phyloP scores from a whole-genome alignment of 2,888 invertebrate species.

The Fabriciana adippe region DNA sequence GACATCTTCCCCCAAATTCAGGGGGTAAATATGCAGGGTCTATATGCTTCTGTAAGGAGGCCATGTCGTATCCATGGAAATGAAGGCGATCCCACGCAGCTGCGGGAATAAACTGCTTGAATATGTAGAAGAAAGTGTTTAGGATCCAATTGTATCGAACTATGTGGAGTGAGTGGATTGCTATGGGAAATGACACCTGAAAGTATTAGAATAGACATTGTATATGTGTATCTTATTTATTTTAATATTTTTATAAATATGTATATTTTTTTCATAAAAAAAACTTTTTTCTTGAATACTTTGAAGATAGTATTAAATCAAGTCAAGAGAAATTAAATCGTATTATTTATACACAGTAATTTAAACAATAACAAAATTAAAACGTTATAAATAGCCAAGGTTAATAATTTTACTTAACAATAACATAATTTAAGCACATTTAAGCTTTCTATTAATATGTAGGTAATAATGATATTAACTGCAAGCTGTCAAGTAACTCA shows the following conservation, averaged over 20 bases:
- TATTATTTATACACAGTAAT: too few relatives aligned
- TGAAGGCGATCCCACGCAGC: slow-evolving; percentile 81
- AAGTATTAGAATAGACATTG: slow-evolving; percentile 41
- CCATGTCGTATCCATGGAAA: slow-evolving; percentile 69
- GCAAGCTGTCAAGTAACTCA: too few relatives aligned
- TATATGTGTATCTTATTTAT: neutral
- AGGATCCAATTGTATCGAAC: slow-evolving; percentile 91
- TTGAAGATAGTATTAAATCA: too few relatives aligned
- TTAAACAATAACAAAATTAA: too few relatives aligned
- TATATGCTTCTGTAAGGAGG: slow-evolving; percentile 65
- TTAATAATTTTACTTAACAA: neutral
- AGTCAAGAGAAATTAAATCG: too few relatives aligned
- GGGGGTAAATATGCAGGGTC: slow-evolving; percentile 64
- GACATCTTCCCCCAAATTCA: slow-evolving; percentile 74
- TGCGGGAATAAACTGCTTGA: slow-evolving; percentile 88
- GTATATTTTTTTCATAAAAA: too few relatives aligned
- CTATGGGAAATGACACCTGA: slow-evolving; percentile 87
- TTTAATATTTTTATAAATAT: too few relatives aligned
- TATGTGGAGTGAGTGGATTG: slow-evolving; percentile 87
- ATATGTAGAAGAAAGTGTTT: slow-evolving; percentile 87
- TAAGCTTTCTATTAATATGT: too few relatives aligned
- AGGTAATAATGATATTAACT: too few relatives aligned
- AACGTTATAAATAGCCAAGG: too few relatives aligned
- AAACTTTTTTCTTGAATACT: too few relatives aligned
- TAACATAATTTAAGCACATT: neutral